Evolutionary conservation across 2,888 invertebrate genomes (phyloP), one percentile per base, ranked within the genome.

Genomic region (Athalia circularis): DNA sequence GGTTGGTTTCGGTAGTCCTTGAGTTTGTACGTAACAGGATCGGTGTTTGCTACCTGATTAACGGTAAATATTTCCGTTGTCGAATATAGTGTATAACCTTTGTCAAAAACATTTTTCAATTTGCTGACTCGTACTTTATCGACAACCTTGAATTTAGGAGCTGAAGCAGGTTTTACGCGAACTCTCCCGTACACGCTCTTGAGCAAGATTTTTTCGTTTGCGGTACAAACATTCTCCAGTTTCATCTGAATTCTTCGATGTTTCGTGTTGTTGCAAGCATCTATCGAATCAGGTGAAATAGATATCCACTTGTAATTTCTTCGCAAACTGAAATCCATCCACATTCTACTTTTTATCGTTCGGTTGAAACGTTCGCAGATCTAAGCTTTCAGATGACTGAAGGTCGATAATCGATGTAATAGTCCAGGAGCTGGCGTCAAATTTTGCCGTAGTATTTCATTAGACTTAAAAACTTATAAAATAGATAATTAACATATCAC

Each of bases 171-270:
- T 57, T 11, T 70, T 4, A 11, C 70, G 9, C 43, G 70, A 70
- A 54, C 45, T 54, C 8, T 54, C n/a, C n/a, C 43, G 74, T 82
- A 86, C 45, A 82, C 80, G 9, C 78, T 82, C 48, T 80, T 77
- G 13, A 85, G 75, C 64, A 87, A 77, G 13, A 15, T n/a, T 65
- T 83, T 77, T 77, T 81, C 82, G 75, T 82, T 83, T 13, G 90
- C 78, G 86, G 87, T 85, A 84, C 82, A 82, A 45, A 87, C 88
- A 77, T 88, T 83, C 59, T 52, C 78, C 4, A 88, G 87, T 77
- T 81, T 83, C 84, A 88, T 87, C 76, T 82, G 82, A 76, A 88
- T 88, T 54, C 86, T 89, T 47, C 83, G 80, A 85, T 89, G 88
- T 80, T 84, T 85, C n/a, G 79, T 82, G 76, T 85, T 78, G 80